Evolutionary conservation across 92 coral and sea anemone genomes (phyloP), one percentile per base, ranked within the genome.

Genomic region (Zoanthus sansibaricus): DNA sequence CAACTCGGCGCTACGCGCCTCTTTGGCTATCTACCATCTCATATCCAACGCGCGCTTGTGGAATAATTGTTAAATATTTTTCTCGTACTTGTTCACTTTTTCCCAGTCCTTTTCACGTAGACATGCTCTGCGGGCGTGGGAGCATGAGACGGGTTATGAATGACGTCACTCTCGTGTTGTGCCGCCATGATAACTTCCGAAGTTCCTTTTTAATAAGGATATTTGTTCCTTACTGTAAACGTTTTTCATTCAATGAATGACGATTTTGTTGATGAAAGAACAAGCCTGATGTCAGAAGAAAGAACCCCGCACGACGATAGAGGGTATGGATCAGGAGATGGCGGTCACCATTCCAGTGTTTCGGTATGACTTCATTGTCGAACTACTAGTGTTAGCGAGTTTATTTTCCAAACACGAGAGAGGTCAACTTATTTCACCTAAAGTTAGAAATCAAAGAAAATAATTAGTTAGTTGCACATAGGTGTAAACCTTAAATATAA

Each of bases 231-330:
- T 11, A 44, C 45, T 54, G 20, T 51, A 14, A 64, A 12, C 45
- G 20, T 33, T 44, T 42, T 25, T 42, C 48, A 20, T 72, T 93
- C 74, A 90, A 94, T 94, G 98, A 94, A 89, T 82, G 98, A 91
- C 30, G 93, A 82, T 74, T 86, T 55, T 51, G 92, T 85, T 13
- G 76, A 89, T 87, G 99, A 96, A 89, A 93, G 88, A 88, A 94
- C 99, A 58, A 87, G 97, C 82, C 95, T 96, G 64, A 95, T 96
- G 99, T 87, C 93, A 42, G 90, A 82, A 91, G 93, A 91, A 75
- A 86, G 88, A 62, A 83, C 84, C 9, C 77, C 90, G 77, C 89
- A 76, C 30, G 75, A 66, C 16, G 74, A 80, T 12, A 64, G 48
- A 13, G 58, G 61, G 12, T 67, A 80, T 46, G 85, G 85, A 67